Conservation (phyloP, 2,888 invertebrate genomes). For the Hermaeophaga mercurialis region DNA sequence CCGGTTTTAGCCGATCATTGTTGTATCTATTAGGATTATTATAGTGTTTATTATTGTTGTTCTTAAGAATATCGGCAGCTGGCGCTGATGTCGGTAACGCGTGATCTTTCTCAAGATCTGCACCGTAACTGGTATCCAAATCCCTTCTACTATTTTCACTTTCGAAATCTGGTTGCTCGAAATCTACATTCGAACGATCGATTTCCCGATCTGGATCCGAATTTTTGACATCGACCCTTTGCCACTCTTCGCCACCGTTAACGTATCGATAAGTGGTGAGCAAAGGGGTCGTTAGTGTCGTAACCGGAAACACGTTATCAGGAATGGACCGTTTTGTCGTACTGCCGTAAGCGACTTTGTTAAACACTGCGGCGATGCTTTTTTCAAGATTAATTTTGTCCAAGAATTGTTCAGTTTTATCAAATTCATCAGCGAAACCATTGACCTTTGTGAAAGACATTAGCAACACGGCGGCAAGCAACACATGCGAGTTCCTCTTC, state of each 20-base stretch:
- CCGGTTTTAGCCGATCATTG: constrained; percentile 56
- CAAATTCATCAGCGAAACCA: constrained; percentile 52
- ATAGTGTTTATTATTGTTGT: constrained; percentile 76
- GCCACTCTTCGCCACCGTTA: constrained; percentile 54
- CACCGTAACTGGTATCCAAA: constrained; percentile 63
- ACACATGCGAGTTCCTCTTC: constrained; percentile 23
- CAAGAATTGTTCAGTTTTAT: constrained; percentile 58
- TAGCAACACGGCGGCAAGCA: constrained; percentile 33
- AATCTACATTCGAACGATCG: constrained; percentile 42
- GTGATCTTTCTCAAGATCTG: constrained; percentile 74
- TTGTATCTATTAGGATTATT: constrained; percentile 71
- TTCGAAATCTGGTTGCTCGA: constrained; percentile 44
- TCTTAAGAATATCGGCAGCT: constrained; percentile 78
- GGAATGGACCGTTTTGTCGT: constrained; percentile 73
- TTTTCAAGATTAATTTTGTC: constrained; percentile 68
- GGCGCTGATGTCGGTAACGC: constrained; percentile 76
- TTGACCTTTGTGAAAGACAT: constrained; percentile 20
- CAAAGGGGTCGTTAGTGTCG: constrained; percentile 68
- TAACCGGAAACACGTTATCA: constrained; percentile 66
- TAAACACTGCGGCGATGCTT: constrained; percentile 70
- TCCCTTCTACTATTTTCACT: constrained; percentile 44
- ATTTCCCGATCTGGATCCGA: constrained; percentile 40
- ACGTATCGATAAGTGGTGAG: constrained; percentile 63
- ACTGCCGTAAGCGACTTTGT: constrained; percentile 72
- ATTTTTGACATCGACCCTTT: constrained; percentile 55